Conservation (phyloP, 2,888 invertebrate species). For the Ariolimax columbianus region DNA sequence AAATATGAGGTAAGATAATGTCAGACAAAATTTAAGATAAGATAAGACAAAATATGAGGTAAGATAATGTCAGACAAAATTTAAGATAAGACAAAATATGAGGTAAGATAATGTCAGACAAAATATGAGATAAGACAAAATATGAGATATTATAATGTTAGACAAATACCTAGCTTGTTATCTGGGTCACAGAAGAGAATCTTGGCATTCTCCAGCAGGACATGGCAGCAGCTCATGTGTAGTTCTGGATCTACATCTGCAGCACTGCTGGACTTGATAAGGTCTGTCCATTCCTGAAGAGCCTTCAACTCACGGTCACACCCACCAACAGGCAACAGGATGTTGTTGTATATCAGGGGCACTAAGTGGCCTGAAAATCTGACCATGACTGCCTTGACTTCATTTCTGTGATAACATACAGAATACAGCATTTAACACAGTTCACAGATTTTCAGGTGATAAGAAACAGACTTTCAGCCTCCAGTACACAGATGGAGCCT, state of each 20-base stretch:
- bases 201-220: constrained; percentile 58
- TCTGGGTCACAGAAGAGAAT: constrained; percentile 55
- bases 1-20: too few species aligned
- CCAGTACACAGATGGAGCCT: too few species aligned
- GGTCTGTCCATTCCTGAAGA: constrained; percentile 53
- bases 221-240: constrained; percentile 62
- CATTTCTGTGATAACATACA: constrained; percentile 47
- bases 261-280: constrained; percentile 54
- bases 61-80: too few species aligned
- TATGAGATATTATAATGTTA: background rate
- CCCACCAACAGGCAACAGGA: background rate
- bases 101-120: too few species aligned
- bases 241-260: constrained; percentile 59
- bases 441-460: background rate
- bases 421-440: background rate
- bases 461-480: too few species aligned
- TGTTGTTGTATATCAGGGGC: constrained; percentile 43
- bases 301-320: background rate
- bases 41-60: too few species aligned
- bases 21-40: too few species aligned
- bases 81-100: too few species aligned
- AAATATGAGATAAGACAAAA: background rate
- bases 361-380: constrained; percentile 53
- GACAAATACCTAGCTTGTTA: constrained; percentile 55
- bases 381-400: constrained; percentile 55